Conservation (phyloP, 2,797 vertebrate species). For the Tachyglossus aculeatus region DNA sequence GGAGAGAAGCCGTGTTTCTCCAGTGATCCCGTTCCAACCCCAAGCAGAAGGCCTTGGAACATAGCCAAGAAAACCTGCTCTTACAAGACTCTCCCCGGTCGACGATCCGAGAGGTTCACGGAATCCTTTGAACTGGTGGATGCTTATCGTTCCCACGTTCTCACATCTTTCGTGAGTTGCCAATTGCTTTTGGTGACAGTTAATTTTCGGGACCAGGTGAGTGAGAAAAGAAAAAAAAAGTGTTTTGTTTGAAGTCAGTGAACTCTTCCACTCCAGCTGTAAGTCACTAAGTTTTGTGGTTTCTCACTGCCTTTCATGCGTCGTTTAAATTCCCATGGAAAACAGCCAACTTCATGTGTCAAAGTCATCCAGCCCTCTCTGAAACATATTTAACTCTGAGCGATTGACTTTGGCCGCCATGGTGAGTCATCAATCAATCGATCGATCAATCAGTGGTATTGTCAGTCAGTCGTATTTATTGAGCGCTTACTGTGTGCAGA, state of each 20-base stretch:
- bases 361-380: too few relatives aligned
- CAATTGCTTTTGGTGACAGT: constrained; percentile 32
- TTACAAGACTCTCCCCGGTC: constrained; percentile 41
- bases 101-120: constrained; percentile 32
- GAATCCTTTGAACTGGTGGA: constrained; percentile 55
- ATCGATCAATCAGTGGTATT: too few relatives aligned
- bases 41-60: too few relatives aligned
- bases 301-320: constrained; percentile 37
- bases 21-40: background rate
- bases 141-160: constrained; percentile 50
- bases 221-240: too few relatives aligned
- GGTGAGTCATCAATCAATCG: too few relatives aligned
- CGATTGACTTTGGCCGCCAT: too few relatives aligned
- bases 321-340: too few relatives aligned
- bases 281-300: constrained; percentile 41
- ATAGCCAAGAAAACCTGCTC: constrained; percentile 47
- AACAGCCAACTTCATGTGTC: too few relatives aligned
- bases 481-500: too few relatives aligned
- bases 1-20: background rate
- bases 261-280: constrained; percentile 6
- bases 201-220: constrained; percentile 16
- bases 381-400: too few relatives aligned
- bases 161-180: constrained; percentile 29
- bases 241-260: too few relatives aligned
- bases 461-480: too few relatives aligned